Evolutionary conservation across 2,113 vertebrate species (phyloP).

Genomic region (Stigmatopora nigra): DNA sequence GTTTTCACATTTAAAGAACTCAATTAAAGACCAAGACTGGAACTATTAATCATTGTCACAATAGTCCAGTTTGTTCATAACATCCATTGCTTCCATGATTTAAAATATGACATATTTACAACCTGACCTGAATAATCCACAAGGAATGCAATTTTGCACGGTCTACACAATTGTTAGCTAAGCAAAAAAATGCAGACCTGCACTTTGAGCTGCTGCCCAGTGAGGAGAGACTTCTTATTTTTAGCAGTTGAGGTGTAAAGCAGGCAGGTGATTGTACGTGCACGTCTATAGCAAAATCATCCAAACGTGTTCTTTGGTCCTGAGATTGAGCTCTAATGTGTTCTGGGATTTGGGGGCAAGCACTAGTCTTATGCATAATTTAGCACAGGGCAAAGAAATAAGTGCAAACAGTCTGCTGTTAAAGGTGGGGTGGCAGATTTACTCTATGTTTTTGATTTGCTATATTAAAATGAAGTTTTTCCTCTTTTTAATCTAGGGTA

Average conservation of each 20-base stretch:
- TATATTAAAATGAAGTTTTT: conserved; percentile 8
- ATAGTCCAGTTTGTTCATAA: no score
- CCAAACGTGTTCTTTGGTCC: conserved; percentile 22
- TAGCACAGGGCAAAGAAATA: conserved; percentile 34
- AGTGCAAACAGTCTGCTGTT: conserved; percentile 42
- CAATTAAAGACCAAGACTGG: no score
- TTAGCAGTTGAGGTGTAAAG: conserved; percentile 8
- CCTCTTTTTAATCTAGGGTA: neutral
- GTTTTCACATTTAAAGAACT: no score
- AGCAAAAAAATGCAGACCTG: neutral
- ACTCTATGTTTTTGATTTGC: conserved; percentile 22
- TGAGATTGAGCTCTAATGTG: conserved; percentile 34
- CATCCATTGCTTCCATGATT: no score
- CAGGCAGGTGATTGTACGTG: conserved; percentile 2
- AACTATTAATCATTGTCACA: no score
- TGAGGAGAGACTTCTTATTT: neutral
- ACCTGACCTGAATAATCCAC: neutral
- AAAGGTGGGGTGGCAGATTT: conserved; percentile 16
- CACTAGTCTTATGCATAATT: conserved; percentile 42
- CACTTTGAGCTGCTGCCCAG: neutral
- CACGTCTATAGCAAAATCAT: neutral
- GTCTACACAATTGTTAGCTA: neutral
- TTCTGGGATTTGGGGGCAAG: conserved; percentile 26
- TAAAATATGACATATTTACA: neutral
- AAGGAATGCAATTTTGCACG: neutral